These are phyloP conservation scores for Python bivittatus DNA, from an alignment of 2,113 vertebrate genomes.

Conservation along the genomic window DNA sequence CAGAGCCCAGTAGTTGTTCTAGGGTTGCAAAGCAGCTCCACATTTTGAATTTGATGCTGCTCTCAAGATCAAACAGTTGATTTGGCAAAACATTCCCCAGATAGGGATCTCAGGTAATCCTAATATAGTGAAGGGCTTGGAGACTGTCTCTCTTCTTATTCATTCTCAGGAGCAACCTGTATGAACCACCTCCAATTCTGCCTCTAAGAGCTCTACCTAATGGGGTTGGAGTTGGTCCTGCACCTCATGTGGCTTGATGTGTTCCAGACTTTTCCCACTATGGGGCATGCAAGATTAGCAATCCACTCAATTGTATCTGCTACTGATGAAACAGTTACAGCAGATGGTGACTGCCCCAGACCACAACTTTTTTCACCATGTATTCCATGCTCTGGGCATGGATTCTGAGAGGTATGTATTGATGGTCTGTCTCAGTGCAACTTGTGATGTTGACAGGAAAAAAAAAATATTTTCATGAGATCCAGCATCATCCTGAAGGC, in stretches of 20 bases:
- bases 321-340: background rate
- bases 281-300: background rate
- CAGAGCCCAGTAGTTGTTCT: background rate
- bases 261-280: too few relatives aligned
- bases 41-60: background rate
- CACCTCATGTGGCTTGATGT: too few relatives aligned
- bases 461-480: background rate
- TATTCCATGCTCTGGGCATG: background rate
- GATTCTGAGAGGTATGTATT: background rate
- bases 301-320: background rate
- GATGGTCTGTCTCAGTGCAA: too few relatives aligned
- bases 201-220: too few relatives aligned
- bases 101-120: background rate
- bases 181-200: background rate
- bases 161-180: background rate
- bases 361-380: background rate
- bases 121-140: too few relatives aligned
- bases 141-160: too few relatives aligned
- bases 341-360: background rate
- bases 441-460: background rate
- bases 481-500: too few relatives aligned
- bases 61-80: background rate
- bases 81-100: background rate
- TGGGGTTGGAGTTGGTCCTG: too few relatives aligned
- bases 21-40: background rate